Percentiles rank a stretch among this genome's conserved stretches.
Conservation (phyloP, 2,888 invertebrate species). For the Synergus itoensis region DNA sequence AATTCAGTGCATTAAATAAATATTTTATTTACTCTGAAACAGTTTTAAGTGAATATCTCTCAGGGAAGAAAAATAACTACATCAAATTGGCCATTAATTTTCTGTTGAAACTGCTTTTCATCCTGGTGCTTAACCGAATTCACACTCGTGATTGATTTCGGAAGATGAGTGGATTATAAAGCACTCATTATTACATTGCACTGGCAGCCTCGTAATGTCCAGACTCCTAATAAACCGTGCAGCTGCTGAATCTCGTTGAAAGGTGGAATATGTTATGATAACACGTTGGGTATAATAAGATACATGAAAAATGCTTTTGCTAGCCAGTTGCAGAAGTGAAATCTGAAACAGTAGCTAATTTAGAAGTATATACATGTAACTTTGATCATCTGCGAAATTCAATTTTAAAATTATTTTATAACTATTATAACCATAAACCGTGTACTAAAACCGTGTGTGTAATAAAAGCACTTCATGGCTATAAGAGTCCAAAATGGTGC, state of each 20-base stretch:
- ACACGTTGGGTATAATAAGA: conserved; percentile 29
- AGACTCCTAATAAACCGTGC: conserved; percentile 29
- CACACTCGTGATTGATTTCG: conserved; percentile 22
- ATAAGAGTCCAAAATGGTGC: conserved; percentile 9
- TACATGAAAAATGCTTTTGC: conserved; percentile 25
- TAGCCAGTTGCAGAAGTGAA: not conserved
- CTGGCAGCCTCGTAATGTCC: conserved; percentile 17
- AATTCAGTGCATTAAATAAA: not conserved
- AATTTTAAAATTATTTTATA: not conserved
- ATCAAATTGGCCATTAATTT: not conserved
- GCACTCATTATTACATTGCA: conserved; percentile 36
- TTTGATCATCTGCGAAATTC: not conserved
- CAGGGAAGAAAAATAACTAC: not conserved
- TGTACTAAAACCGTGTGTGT: not conserved
- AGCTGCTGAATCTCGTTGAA: conserved; percentile 36
- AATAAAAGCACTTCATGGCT: not conserved
- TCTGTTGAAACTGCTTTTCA: not conserved
- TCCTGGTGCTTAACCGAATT: not conserved
- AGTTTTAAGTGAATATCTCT: not conserved
- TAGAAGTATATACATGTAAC: not conserved
- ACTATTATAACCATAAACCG: no score
- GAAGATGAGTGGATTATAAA: conserved; percentile 27
- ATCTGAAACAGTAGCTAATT: not conserved
- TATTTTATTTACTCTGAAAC: not conserved
- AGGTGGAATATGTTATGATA: conserved; percentile 33